phyloP scores from a whole-genome alignment of 2,888 invertebrate species.

The Pristionchus maxplancki region DNA sequence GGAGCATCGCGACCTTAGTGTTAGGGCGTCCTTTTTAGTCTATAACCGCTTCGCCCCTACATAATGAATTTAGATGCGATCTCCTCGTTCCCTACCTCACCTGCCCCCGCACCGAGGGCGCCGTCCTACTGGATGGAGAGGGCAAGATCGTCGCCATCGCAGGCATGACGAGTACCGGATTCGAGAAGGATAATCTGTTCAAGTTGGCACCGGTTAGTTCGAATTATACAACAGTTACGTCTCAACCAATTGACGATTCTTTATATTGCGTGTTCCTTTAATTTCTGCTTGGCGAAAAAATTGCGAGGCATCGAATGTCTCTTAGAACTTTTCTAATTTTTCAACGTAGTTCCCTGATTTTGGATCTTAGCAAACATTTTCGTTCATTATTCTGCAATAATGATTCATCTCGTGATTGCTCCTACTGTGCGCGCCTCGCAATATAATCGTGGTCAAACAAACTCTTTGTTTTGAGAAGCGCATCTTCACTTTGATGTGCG shows the following conservation, averaged over 20 bases:
- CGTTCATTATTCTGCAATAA: neutral
- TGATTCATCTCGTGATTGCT: neutral
- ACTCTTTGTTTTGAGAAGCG: neutral
- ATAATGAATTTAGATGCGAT: neutral
- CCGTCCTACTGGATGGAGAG: neutral
- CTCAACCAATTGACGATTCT: too few species aligned
- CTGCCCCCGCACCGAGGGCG: neutral
- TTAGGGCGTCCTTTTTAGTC: too few species aligned
- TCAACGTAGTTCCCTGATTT: too few species aligned
- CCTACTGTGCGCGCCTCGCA: neutral
- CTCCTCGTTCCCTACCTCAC: conserved; percentile 21
- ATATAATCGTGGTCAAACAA: too few species aligned
- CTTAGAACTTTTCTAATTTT: too few species aligned
- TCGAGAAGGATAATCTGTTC: conserved; percentile 17
- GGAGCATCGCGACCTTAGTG: neutral
- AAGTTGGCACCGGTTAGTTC: conserved; percentile 12
- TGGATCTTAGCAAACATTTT: neutral
- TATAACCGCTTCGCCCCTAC: too few species aligned
- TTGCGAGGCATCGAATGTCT: too few species aligned
- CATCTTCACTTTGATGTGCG: neutral
- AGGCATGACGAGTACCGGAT: neutral
- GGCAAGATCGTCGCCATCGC: neutral
- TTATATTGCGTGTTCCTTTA: too few species aligned
- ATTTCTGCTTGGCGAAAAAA: too few species aligned
- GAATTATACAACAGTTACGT: too few species aligned